These are phyloP conservation scores for Leuciscus idus DNA, from an alignment of 2,113 vertebrate genomes.

Conservation along the genomic window DNA sequence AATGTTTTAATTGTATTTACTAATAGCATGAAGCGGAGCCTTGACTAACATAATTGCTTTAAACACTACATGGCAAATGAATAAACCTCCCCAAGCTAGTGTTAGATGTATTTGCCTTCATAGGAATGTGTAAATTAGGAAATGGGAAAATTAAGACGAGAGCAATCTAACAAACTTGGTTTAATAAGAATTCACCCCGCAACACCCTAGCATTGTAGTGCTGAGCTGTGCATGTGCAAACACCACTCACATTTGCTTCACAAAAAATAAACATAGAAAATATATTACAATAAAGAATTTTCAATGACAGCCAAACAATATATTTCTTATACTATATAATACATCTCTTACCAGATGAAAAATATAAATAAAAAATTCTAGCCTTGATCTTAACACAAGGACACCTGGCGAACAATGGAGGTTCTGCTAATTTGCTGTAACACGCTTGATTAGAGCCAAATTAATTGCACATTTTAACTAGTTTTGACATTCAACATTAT, in stretches of 20 bases:
- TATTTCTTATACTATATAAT: conserved; percentile 18
- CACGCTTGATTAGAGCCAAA: conserved; percentile 29
- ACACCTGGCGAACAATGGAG: conserved; percentile 13
- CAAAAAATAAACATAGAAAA: background rate
- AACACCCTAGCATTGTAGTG: background rate
- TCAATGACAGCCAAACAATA: background rate
- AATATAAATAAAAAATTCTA: background rate
- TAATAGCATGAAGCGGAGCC: conserved; percentile 52
- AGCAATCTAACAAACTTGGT: background rate
- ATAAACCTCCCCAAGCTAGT: conserved; percentile 22
- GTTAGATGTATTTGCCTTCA: background rate
- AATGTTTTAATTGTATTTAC: conserved; percentile 58
- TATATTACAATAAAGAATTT: background rate
- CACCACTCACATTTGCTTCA: background rate
- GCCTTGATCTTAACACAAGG: conserved; percentile 14
- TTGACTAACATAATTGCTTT: conserved; percentile 50
- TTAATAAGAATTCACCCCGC: background rate
- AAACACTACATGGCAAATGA: conserved; percentile 47
- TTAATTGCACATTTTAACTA: conserved; percentile 37
- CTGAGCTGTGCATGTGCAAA: background rate
- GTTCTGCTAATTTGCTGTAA: conserved; percentile 18
- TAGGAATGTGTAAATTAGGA: conserved; percentile 32
- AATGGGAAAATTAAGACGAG: conserved; percentile 17
- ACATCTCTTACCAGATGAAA: background rate
- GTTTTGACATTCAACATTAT: conserved; percentile 29